Evolutionary conservation across 2,888 invertebrate species (phyloP).

Genomic region (Lasioglossum marginatum): DNA sequence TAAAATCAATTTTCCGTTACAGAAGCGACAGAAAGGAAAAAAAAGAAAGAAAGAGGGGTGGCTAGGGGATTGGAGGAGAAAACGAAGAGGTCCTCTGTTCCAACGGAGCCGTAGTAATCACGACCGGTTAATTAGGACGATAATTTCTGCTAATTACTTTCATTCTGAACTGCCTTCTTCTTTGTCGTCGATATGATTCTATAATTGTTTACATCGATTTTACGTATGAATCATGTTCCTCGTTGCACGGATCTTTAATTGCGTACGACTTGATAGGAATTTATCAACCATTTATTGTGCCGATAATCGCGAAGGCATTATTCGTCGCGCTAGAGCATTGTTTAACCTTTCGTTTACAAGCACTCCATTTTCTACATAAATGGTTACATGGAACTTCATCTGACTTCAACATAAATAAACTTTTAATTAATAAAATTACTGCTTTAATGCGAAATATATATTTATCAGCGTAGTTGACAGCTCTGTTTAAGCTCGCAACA

Average conservation of each 20-base stretch:
- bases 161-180: slow-evolving; percentile 54
- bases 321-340: not conserved
- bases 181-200: slow-evolving; percentile 55
- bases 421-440: too few species aligned
- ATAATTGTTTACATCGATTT: slow-evolving; percentile 60
- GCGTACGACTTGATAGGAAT: not conserved
- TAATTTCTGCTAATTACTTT: slow-evolving; percentile 65
- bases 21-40: not conserved
- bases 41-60: not conserved
- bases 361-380: too few species aligned
- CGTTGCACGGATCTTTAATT: not conserved
- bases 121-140: slow-evolving; percentile 61
- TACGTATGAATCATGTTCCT: not conserved
- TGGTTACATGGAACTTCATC: too few species aligned
- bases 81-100: slow-evolving; percentile 34
- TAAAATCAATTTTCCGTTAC: slow-evolving; percentile 57
- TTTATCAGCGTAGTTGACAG: too few species aligned
- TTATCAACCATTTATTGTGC: not conserved
- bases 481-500: too few species aligned
- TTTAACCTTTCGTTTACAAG: not conserved
- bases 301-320: not conserved
- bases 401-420: too few species aligned
- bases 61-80: not conserved
- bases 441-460: too few species aligned
- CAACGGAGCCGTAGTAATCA: slow-evolving; percentile 51